phyloP scores from a whole-genome alignment of 2,113 vertebrate genomes.

The Dasypus novemcinctus region DNA sequence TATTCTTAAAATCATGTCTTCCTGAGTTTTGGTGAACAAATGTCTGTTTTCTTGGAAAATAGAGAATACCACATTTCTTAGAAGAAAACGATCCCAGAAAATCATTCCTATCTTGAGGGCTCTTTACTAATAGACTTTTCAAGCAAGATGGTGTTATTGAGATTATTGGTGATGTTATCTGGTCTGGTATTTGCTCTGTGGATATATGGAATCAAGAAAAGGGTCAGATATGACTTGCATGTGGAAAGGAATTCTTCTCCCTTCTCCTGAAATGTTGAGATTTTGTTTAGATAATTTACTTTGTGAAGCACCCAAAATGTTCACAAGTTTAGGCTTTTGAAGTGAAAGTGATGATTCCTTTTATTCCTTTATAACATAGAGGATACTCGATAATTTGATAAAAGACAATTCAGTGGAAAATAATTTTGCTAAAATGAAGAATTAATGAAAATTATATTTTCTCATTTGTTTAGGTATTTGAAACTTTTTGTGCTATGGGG shows the following conservation, averaged over 20 bases:
- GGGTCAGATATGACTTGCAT: neutral
- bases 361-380: neutral
- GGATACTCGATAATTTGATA: neutral
- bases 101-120: neutral
- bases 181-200: neutral
- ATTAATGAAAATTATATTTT: neutral
- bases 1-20: neutral
- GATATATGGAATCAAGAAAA: constrained; percentile 18
- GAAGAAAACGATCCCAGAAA: neutral
- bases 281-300: neutral
- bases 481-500: neutral
- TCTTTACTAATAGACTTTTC: neutral
- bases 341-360: neutral
- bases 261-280: neutral
- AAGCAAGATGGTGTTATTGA: neutral
- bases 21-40: constrained; percentile 11
- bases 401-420: neutral
- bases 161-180: neutral
- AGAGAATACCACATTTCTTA: neutral
- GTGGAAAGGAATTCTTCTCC: neutral
- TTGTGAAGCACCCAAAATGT: neutral
- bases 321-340: neutral
- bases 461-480: neutral
- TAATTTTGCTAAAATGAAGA: constrained; percentile 6
- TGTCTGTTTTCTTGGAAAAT: constrained; percentile 25